These are phyloP conservation scores for Melinaea menophilus DNA, from an alignment of 2,888 invertebrate genomes.

Conservation along the genomic window DNA sequence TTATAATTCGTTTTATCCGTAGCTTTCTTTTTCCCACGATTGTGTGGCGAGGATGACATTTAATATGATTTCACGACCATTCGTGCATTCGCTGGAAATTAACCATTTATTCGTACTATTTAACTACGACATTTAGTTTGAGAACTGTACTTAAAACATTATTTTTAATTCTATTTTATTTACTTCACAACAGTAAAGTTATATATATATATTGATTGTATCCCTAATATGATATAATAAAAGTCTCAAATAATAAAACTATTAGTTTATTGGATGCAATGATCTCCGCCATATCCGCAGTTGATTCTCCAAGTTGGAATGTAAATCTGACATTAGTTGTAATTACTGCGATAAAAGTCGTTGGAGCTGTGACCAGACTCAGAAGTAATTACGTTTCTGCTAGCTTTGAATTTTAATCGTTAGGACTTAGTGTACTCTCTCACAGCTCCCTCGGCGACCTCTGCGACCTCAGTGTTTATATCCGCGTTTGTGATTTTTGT, in stretches of 20 bases:
- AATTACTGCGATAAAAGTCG: conserved; percentile 69
- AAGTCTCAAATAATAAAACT: not conserved
- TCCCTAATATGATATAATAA: not conserved
- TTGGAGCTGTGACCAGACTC: conserved; percentile 63
- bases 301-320: conserved; percentile 41
- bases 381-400: conserved; percentile 73
- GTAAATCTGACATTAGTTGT: conserved; percentile 67
- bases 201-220: not conserved
- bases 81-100: conserved; percentile 9
- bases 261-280: conserved; percentile 20
- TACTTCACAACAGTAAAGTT: not conserved
- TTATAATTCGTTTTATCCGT: conserved; percentile 24
- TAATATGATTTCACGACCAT: conserved; percentile 20
- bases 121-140: too few relatives aligned
- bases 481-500: not conserved
- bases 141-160: too few relatives aligned
- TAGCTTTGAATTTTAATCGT: conserved; percentile 72
- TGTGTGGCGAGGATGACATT: conserved; percentile 12
- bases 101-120: not conserved
- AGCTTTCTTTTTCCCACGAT: conserved; percentile 19
- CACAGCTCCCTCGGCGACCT: not conserved
- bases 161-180: too few relatives aligned
- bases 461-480: not conserved
- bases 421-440: conserved; percentile 33
- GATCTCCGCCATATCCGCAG: conserved; percentile 21